Evolutionary conservation across 2,888 invertebrate genomes (phyloP), one percentile per base, ranked within the genome.

Genomic region (Charanyca ferruginea): DNA sequence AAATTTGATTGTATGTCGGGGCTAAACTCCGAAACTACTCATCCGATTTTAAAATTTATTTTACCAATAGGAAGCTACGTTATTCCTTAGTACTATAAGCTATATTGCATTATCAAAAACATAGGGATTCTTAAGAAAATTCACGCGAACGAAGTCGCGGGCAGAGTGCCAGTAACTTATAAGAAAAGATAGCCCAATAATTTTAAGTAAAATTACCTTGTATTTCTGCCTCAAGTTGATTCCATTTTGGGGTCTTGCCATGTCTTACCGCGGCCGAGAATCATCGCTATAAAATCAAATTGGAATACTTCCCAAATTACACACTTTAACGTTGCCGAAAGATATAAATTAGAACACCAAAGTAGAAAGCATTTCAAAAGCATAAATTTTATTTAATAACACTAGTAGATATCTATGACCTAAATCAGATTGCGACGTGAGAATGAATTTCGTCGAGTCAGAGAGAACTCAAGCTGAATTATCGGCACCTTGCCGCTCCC

Each of bases 371-470:
- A 62, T 74, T 80, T 73, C 70, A 66, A 78, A 77, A 80, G 73
- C 74, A 80, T 80, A 77, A 71, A 77, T 87, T 83, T 86, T 85
- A 87, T 89, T 87, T 84, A 84, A 84, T 85, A 85, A 86, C 79
- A 81, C 69, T 76, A 69, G 75, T 69, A 75, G 81, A 83, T 88
- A 88, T 89, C 84, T 87, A 84, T 84, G 87, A 89, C 86, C 87
- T 87, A 86, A 88, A 90, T 90, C 87, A 86, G 86, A 87, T 85
- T 88, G 83, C 83, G 86, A 82, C 80, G 83, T 77, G 85, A 85
- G 87, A 91, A 88, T 89, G 85, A 88, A 90, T 90, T 90, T 83
- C 81, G 89, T 85, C 71, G 88, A 91, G 88, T 90, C 90, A 90
- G 80, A 77, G 81, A 81, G 78, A 85, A 84, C 80, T 86, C 83